A percentile compares a stretch with the other conserved stretches of the same genome.
Evolutionary conservation across 2,888 invertebrate genomes (phyloP).

Genomic region (Pseudococcus viburni): DNA sequence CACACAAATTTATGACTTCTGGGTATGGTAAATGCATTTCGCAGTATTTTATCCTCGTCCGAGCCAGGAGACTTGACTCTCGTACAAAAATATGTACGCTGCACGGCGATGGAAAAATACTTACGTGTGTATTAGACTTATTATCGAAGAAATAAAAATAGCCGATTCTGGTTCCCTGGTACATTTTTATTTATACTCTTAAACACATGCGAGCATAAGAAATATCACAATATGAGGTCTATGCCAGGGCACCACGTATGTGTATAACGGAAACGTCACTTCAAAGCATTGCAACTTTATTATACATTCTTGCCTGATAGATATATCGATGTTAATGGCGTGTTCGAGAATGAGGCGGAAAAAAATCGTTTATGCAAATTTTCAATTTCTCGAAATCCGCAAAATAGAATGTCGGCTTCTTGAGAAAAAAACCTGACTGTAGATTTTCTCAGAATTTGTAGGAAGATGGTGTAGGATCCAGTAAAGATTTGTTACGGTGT

Average conservation of each 20-base stretch:
- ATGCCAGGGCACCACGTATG: not conserved
- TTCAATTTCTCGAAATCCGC: conserved; percentile 23
- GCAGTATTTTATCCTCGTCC: not conserved
- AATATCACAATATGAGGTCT: conserved; percentile 24
- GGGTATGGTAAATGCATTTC: not conserved
- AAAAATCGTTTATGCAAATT: conserved; percentile 17
- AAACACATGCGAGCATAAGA: not conserved
- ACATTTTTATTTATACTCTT: not conserved
- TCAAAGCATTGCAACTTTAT: not conserved
- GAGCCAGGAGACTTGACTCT: not conserved
- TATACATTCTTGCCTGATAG: conserved; percentile 4
- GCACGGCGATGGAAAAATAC: not conserved
- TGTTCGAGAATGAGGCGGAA: not conserved
- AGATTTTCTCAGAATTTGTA: conserved; percentile 15
- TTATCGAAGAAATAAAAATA: not conserved
- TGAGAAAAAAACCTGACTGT: not conserved
- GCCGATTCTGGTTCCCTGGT: not conserved
- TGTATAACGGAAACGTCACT: not conserved
- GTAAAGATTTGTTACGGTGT: no score
- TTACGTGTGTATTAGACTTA: not conserved
- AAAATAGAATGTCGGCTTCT: not conserved
- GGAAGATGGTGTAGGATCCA: not conserved
- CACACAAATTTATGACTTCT: not conserved
- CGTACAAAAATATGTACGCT: not conserved
- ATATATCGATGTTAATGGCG: not conserved